phyloP scores from a whole-genome alignment of 2,113 vertebrate species.

The Hiodon alosoides region DNA sequence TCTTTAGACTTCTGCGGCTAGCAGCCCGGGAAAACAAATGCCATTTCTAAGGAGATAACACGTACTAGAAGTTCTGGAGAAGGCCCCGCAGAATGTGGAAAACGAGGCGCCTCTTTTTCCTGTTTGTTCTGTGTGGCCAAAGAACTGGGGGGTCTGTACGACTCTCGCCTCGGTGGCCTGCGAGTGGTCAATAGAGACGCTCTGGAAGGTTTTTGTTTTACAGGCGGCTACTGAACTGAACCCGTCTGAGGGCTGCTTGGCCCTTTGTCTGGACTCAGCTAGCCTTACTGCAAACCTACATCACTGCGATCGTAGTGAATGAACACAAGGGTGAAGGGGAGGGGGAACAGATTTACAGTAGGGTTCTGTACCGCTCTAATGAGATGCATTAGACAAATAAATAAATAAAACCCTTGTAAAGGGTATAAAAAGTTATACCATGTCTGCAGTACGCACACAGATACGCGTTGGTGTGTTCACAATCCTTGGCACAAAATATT shows the following conservation, averaged over 20 bases:
- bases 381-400: too few relatives aligned
- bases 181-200: not conserved
- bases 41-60: too few relatives aligned
- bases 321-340: not conserved
- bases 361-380: too few relatives aligned
- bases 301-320: not conserved
- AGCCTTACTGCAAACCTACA: not conserved
- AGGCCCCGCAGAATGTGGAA: slow-evolving; percentile 1
- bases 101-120: not conserved
- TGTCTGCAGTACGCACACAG: too few relatives aligned
- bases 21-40: too few relatives aligned
- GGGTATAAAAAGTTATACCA: too few relatives aligned
- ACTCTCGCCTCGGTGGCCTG: not conserved
- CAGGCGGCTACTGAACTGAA: not conserved
- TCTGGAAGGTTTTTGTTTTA: slow-evolving; percentile 5
- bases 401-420: too few relatives aligned
- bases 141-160: not conserved
- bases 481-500: too few relatives aligned
- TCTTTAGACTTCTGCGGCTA: too few relatives aligned
- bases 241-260: not conserved
- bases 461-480: too few relatives aligned
- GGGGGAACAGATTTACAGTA: not conserved
- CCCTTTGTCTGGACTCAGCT: not conserved
- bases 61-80: not conserved
- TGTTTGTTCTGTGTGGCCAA: not conserved